A percentile compares a stretch with the other conserved stretches of the same genome.
Evolutionary conservation across 2,113 vertebrate species (phyloP).

Genomic region (Dicentrarchus labrax): DNA sequence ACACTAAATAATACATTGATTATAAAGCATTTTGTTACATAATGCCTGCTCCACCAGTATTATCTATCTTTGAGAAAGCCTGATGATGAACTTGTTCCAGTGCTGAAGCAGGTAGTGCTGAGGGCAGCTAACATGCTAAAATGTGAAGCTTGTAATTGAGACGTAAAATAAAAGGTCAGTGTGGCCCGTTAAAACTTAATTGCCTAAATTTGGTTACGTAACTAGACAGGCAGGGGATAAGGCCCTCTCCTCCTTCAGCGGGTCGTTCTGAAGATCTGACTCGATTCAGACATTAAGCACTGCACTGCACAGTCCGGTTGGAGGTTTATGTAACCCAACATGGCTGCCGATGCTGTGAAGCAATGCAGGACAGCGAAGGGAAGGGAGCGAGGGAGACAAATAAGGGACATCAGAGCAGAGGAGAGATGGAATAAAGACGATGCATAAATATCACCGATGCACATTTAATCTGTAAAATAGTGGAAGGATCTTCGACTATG

Average conservation of each 20-base stretch:
- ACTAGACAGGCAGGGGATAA: background rate
- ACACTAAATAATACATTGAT: slow-evolving; percentile 5
- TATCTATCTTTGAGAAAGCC: background rate
- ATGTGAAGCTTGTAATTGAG: slow-evolving; percentile 53
- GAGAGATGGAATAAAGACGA: background rate
- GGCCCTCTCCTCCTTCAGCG: slow-evolving; percentile 34
- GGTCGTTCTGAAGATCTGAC: slow-evolving; percentile 32
- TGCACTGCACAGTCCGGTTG: slow-evolving; percentile 14
- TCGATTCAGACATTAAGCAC: slow-evolving; percentile 42
- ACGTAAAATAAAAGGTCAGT: slow-evolving; percentile 72
- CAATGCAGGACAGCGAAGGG: slow-evolving; percentile 18
- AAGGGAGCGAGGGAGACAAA: background rate
- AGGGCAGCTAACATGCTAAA: slow-evolving; percentile 22
- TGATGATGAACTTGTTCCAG: background rate
- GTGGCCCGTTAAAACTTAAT: slow-evolving; percentile 59
- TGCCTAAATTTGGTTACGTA: slow-evolving; percentile 65
- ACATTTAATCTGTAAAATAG: background rate
- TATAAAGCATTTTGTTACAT: background rate
- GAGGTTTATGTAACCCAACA: slow-evolving; percentile 72
- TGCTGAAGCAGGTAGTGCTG: background rate
- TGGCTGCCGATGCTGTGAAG: slow-evolving; percentile 39
- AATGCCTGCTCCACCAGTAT: background rate
- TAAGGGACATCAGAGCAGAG: background rate
- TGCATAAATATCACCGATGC: background rate
- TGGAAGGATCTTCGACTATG: background rate